Conservation (phyloP, 2,797 vertebrate species). For the Eulemur coronatus region DNA sequence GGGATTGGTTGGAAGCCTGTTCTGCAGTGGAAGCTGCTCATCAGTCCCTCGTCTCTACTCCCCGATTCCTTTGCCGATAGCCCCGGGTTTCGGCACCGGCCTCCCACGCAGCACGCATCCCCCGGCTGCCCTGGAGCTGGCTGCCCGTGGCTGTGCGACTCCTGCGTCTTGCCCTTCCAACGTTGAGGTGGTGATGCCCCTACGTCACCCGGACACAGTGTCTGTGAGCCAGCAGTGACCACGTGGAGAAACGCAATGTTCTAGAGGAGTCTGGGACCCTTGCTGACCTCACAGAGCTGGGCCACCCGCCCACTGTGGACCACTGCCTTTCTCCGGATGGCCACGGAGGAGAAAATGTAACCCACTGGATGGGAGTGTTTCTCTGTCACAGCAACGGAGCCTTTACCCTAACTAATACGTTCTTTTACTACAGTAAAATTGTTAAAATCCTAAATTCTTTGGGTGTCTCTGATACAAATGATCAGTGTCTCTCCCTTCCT, state of each 20-base stretch:
- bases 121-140: background rate
- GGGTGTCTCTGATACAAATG: background rate
- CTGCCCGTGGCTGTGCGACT: background rate
- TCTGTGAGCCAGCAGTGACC: background rate
- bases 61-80: background rate
- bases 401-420: background rate
- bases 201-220: no score
- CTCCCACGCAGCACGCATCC: fast-evolving
- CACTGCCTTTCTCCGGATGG: background rate
- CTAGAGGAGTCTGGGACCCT: background rate
- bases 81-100: fast-evolving
- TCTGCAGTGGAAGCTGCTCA: background rate
- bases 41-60: no score
- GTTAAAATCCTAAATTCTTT: background rate
- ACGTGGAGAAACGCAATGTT: background rate
- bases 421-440: background rate
- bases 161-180: background rate
- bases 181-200: no score
- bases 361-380: fast-evolving
- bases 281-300: background rate
- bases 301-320: background rate
- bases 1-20: background rate
- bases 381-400: background rate
- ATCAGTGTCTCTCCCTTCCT: background rate
- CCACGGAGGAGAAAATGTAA: background rate